Evolutionary conservation across 1,140 invertebrate species (phyloP).

Genomic region (Scaptomyza graminum): DNA sequence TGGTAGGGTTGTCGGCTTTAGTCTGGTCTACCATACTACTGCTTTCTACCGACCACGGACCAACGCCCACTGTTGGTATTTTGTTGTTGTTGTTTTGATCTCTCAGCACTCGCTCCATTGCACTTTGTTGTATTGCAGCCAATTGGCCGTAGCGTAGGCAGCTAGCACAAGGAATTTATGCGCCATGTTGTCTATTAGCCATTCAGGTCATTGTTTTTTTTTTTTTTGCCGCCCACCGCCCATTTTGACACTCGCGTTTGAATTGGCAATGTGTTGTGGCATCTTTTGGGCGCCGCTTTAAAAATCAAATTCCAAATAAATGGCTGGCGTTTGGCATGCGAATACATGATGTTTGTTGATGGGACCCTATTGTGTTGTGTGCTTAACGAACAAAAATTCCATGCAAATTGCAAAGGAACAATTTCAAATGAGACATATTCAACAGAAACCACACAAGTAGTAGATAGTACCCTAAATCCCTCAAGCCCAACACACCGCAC

Average conservation of each 20-base stretch:
- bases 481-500: conserved; percentile 38
- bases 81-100: conserved; percentile 33
- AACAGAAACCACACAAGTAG: conserved; percentile 65
- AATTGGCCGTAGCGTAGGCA: conserved; percentile 75
- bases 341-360: conserved; percentile 28
- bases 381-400: conserved; percentile 40
- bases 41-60: background rate
- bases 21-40: conserved; percentile 8
- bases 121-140: conserved; percentile 83
- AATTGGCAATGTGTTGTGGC: conserved; percentile 34
- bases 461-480: conserved; percentile 22
- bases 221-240: background rate
- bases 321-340: conserved; percentile 13
- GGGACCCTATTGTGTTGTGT: conserved; percentile 40
- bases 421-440: conserved; percentile 80
- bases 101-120: conserved; percentile 62
- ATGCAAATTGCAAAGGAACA: conserved; percentile 70
- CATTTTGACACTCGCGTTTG: background rate
- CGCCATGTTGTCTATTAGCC: conserved; percentile 77
- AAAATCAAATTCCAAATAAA: conserved; percentile 70
- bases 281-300: conserved; percentile 42
- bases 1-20: background rate
- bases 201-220: conserved; percentile 68
- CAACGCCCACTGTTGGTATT: conserved; percentile 20
- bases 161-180: conserved; percentile 59